Evolutionary conservation across 2,888 invertebrate genomes (phyloP).

Genomic region (Pyrgus malvae): DNA sequence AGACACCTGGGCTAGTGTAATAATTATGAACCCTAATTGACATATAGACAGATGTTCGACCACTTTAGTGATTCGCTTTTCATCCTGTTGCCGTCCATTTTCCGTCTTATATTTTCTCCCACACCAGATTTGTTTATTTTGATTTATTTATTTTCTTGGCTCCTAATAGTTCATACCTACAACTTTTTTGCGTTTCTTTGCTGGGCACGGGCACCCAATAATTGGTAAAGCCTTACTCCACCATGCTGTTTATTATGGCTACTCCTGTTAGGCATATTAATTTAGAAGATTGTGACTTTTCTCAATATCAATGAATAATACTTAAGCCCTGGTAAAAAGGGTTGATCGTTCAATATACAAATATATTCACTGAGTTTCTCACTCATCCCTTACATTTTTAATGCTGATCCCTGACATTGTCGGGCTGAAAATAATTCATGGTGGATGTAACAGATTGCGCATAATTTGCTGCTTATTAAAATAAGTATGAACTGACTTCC

Average conservation of each 20-base stretch:
- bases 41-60: slow-evolving; percentile 42
- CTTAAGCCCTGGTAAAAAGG: slow-evolving; percentile 3
- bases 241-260: background rate
- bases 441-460: slow-evolving; percentile 23
- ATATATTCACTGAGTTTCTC: slow-evolving; percentile 16
- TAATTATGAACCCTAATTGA: slow-evolving; percentile 64
- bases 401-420: slow-evolving; percentile 22
- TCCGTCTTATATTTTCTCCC: no score
- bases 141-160: no score
- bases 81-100: no score
- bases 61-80: background rate
- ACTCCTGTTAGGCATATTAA: background rate
- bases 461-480: slow-evolving; percentile 25
- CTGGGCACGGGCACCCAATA: no score
- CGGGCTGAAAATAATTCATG: slow-evolving; percentile 19
- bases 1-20: slow-evolving; percentile 65
- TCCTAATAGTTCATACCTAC: no score
- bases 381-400: slow-evolving; percentile 27
- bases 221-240: no score
- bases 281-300: no score
- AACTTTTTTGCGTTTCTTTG: no score
- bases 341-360: slow-evolving; percentile 7
- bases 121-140: no score
- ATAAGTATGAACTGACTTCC: slow-evolving; percentile 1
- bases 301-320: background rate